Percentiles rank a stretch among this genome's conserved stretches.
These are phyloP conservation scores for Phrynocephalus versicolor DNA, from an alignment of 2,113 vertebrate species.

Conservation along the genomic window DNA sequence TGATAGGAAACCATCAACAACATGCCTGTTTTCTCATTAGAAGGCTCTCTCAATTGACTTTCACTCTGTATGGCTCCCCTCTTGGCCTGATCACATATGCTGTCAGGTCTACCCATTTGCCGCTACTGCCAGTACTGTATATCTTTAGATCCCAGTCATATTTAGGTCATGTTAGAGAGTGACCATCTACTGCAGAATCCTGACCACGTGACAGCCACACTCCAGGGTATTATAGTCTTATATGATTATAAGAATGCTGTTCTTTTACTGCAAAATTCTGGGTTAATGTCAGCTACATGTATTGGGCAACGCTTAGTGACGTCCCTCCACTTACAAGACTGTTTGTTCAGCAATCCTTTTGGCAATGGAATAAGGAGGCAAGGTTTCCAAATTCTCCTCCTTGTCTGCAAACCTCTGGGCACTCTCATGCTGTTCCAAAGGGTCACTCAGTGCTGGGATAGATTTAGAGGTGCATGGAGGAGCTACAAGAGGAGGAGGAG, in stretches of 20 bases:
- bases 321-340: not conserved
- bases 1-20: not conserved
- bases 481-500: not conserved
- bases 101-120: not conserved
- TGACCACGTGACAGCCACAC: not conserved
- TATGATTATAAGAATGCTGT: not conserved
- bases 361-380: not conserved
- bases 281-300: not conserved
- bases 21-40: not conserved
- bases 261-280: constrained; percentile 2
- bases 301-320: not conserved
- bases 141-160: not conserved
- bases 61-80: not conserved
- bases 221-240: not conserved
- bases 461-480: not conserved
- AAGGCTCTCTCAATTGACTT: not conserved
- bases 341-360: not conserved
- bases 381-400: not conserved
- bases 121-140: not conserved
- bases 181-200: not conserved
- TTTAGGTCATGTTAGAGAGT: not conserved
- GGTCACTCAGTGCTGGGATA: not conserved
- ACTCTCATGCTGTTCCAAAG: not conserved
- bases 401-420: not conserved
- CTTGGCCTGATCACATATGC: no score